phyloP scores from a whole-genome alignment of 1,140 invertebrate species.

The Macrosteles quadrilineatus region DNA sequence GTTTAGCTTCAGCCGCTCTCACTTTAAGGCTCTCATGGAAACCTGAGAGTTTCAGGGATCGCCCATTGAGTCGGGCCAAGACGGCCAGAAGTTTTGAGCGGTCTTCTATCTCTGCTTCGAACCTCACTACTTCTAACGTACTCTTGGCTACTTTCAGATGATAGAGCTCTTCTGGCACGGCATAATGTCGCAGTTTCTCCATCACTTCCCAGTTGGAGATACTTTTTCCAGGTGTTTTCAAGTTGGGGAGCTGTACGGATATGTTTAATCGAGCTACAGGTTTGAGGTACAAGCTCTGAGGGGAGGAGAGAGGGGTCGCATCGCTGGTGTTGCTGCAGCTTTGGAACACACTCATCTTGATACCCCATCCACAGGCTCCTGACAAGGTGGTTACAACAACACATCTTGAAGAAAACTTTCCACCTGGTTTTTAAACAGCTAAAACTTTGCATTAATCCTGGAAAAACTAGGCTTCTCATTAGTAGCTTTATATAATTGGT shows the following conservation, averaged over 20 bases:
- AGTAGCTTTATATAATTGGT: no score
- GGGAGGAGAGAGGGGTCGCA: conserved; percentile 74
- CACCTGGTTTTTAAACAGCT: conserved; percentile 18
- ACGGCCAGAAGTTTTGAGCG: conserved; percentile 66
- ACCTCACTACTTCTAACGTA: conserved; percentile 86
- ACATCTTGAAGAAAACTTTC: conserved; percentile 21
- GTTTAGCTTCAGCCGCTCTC: conserved; percentile 78
- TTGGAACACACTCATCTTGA: conserved; percentile 30
- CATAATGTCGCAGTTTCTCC: conserved; percentile 84
- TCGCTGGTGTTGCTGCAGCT: conserved; percentile 69
- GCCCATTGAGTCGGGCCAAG: conserved; percentile 72
- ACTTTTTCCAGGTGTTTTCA: conserved; percentile 77
- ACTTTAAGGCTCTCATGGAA: conserved; percentile 82
- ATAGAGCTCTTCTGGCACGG: conserved; percentile 83
- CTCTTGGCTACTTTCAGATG: conserved; percentile 85
- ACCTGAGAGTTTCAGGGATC: conserved; percentile 75
- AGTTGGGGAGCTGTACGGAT: conserved; percentile 82
- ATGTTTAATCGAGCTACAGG: conserved; percentile 87
- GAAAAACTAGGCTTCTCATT: conserved; percentile 19
- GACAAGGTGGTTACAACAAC: conserved; percentile 28
- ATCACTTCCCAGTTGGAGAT: conserved; percentile 95
- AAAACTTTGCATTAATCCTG: background rate
- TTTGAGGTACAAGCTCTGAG: conserved; percentile 85
- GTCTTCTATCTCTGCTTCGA: conserved; percentile 90
- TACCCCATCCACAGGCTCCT: no score